Base-by-base conservation (phyloP, 2,888 invertebrate genomes). In the Acanthosepion pharaonis region DNA sequence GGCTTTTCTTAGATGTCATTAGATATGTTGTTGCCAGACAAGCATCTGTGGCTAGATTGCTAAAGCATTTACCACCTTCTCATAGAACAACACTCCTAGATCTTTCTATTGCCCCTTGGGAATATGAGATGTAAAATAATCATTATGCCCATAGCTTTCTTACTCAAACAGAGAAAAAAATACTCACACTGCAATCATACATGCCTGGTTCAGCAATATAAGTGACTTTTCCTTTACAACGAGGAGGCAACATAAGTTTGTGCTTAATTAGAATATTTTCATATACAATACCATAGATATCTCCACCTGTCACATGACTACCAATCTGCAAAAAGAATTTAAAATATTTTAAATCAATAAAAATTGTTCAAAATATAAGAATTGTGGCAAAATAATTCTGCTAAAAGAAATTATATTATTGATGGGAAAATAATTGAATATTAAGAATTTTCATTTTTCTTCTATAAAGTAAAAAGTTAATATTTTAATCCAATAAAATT, bases 181-280 rank as follows among this genome's bases (percentile, higher is more conserved):
- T 96, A 98, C 98, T 98, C 97, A 99, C 99, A 96, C 98, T 98
- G 96, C 99, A 99, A 95, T 96, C 96, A 98, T 99, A 99, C 97
- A 98, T 99, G 96, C 99, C 99, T 20, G 98, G 98, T 94, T 99
- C 98, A 59, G 99, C 99, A 96, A 99, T 98, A 97, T 98, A 99
- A 1, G 99, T 99, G 96, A 99, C 98, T 28, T 99, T 99, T 96
- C 99, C 99, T 98, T 99, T 99, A 94, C 99, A 98, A 96, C 98
- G 98, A 18, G 99, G 99, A 59, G 99, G 99, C 96, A 99, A 98
- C 97, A 99, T 98, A 98, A 99, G 98, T 98, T 98, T 99, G 98
- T 99, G 99, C 97, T 99, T 99, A 94, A 99, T 99, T 96, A 99
- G 98, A 48, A 99, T 99, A 97, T 99, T 99, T 98, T 99, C 99